Evolutionary conservation across 1,140 invertebrate species (phyloP), one percentile per base, ranked within the genome.

Genomic region (Calycopis cecrops): DNA sequence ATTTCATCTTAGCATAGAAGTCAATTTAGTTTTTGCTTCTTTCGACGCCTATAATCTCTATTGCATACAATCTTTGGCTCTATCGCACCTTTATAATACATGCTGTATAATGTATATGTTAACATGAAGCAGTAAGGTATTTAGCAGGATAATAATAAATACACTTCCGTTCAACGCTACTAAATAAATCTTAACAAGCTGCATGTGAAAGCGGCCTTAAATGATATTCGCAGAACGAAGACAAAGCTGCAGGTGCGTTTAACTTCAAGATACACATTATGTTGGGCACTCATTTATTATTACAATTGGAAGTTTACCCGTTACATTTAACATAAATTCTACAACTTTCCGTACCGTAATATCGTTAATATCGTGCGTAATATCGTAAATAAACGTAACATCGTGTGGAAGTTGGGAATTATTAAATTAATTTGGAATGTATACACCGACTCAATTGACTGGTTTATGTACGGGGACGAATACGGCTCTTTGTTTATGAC

Each of bases 361-460:
- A 44, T 44, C 40, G 40, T 44, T 44, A 44, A 44, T 44, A 44
- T 44, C 40, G 40, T 44, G 40, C 40, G 40, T 44, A 44, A 16
- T 44, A 44, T 44, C 40, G 40, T 44, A 44, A 44, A 44, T 44
- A 44, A 17, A 44, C 17, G 40, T 44, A 44, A 44, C 40, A 18
- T 44, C 40, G 40, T 17, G 7, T 44, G 40, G 40, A 44, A 44
- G 40, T 44, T 44, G 40, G 16, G 8, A 44, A 44, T 44, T 44
- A 44, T 44, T 44, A 44, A 44, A 44, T 44, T 44, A 44, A 44
- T 44, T 44, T 17, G 6, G 40, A 17, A 16, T 17, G 40, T 12
- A 44, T 44, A 44, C 40, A 44, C 12, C 40, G 40, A 16, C 40
- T 2, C 21, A 3, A 28, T 28, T 28, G 2, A 6, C 21, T 28